phyloP scores from a whole-genome alignment of 2,888 invertebrate species.

The Silvanus unidentatus region DNA sequence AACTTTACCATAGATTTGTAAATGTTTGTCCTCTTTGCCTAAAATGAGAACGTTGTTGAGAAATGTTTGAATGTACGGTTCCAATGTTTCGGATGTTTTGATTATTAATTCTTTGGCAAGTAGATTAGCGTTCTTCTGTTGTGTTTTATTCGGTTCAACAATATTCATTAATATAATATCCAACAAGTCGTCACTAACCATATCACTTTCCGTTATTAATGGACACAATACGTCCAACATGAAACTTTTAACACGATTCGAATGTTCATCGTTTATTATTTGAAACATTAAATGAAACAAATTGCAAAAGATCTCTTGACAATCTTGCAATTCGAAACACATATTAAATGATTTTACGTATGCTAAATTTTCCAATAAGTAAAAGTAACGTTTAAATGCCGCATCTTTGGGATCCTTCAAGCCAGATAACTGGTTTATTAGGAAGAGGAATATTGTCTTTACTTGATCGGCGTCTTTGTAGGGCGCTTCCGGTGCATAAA shows the following conservation, averaged over 20 bases:
- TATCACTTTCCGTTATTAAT: constrained; percentile 90
- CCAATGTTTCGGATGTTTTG: constrained; percentile 87
- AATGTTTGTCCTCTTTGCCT: constrained; percentile 80
- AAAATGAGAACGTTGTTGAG: constrained; percentile 92
- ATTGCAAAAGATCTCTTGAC: constrained; percentile 92
- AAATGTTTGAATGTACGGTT: constrained; percentile 95
- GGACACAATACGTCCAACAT: constrained; percentile 95
- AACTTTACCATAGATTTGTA: constrained; percentile 75
- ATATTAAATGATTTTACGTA: constrained; percentile 98
- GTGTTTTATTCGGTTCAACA: constrained; percentile 88
- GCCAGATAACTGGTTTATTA: constrained; percentile 89
- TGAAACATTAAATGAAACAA: constrained; percentile 91
- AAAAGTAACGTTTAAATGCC: constrained; percentile 91
- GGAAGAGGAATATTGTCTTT: constrained; percentile 86
- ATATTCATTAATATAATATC: constrained; percentile 91
- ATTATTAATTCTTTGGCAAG: constrained; percentile 88
- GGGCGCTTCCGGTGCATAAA: constrained; percentile 96
- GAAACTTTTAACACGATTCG: constrained; percentile 91
- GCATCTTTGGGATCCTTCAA: constrained; percentile 95
- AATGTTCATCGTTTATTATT: constrained; percentile 95
- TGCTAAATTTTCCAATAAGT: constrained; percentile 91
- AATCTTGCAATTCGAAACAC: constrained; percentile 96
- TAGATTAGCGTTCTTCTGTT: constrained; percentile 81
- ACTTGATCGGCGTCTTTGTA: constrained; percentile 95
- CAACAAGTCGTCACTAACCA: constrained; percentile 87